Evolutionary conservation across 1,140 invertebrate genomes (phyloP).

Genomic region (Lepeophtheirus salmonis): DNA sequence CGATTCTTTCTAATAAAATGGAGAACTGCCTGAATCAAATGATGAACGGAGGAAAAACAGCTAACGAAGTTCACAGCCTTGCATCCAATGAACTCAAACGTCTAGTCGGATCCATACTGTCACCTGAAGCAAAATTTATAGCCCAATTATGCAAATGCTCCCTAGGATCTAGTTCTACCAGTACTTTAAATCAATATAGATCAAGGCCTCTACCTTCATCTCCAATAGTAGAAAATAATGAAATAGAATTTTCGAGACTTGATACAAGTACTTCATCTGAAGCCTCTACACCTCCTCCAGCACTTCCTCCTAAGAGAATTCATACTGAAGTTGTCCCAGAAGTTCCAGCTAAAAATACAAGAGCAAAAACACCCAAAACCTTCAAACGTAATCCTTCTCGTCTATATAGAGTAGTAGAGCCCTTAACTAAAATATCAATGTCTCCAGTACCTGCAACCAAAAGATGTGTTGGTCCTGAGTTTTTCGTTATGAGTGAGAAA

Average conservation of each 20-base stretch:
- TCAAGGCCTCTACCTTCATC: not conserved
- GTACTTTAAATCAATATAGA: not conserved
- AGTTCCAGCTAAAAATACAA: not conserved
- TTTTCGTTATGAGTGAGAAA: constrained; percentile 9
- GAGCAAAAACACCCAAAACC: not conserved
- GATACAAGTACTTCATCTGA: not conserved
- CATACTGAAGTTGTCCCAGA: not conserved
- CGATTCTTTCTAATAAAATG: not conserved
- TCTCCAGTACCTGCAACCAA: constrained; percentile 1
- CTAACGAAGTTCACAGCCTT: not conserved
- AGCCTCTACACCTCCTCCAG: not conserved
- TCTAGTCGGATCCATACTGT: not conserved
- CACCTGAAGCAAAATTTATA: not conserved
- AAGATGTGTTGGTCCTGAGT: constrained; percentile 5
- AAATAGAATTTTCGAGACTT: constrained; percentile 12
- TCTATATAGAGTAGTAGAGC: constrained; percentile 9
- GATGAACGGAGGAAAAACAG: not conserved
- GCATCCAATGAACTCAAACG: not conserved
- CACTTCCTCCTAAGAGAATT: constrained; percentile 1
- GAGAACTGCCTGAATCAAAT: not conserved
- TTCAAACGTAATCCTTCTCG: constrained; percentile 12
- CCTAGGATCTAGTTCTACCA: not conserved
- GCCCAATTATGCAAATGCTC: not conserved
- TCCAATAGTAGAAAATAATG: not conserved
- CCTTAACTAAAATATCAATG: constrained; percentile 1